Base-by-base conservation (phyloP, 2,888 invertebrate genomes). In the Hedychridium roseum region DNA sequence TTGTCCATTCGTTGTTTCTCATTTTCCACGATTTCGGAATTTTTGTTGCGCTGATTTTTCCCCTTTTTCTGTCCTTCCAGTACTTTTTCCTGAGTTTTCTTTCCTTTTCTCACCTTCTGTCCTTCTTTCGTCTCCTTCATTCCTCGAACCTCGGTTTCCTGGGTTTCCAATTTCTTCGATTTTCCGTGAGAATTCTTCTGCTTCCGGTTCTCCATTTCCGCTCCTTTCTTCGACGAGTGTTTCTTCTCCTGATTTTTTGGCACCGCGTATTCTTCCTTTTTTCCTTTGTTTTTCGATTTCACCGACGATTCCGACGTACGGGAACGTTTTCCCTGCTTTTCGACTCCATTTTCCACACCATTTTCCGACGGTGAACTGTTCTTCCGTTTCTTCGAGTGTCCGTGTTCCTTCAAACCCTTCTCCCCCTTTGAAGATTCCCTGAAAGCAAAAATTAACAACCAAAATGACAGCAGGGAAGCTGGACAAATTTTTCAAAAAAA, bases 201-300 rank as follows among this genome's bases (percentile, higher is more conserved):
- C 12, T 14, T 60, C 39, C 9, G 31, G 1, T 6, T 11, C 23
- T 18, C 37, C 11, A n/a, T 23, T 23, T 23, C 26, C 26, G 18
- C 28, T 30, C 34, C 48, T 11, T 35, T 38, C 27, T 54, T 42
- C 28, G n/a, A 23, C 26, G 34, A 34, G 34, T 54, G 43, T 1
- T 42, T 38, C 12, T 57, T 43, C 2, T 14, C 28, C 20, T 37
- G 11, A 20, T 20, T 43, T 23, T 14, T 20, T 0, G 23, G n/a
- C 0, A 57, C 43, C 2, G 18, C 36, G 6, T 46, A 26, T 9
- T 38, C 11, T 6, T 54, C 38, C 39, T 47, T 56, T 15, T 37
- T 34, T n/a, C 37, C 43, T 23, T 56, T 54, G 2, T 52, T 56
- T 18, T 54, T 54, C 11, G 39, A 50, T 6, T 56, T 66, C n/a